Evolutionary conservation across 1,140 invertebrate genomes (phyloP), one percentile per base, ranked within the genome.

Genomic region (Ctenoplectra terminalis): DNA sequence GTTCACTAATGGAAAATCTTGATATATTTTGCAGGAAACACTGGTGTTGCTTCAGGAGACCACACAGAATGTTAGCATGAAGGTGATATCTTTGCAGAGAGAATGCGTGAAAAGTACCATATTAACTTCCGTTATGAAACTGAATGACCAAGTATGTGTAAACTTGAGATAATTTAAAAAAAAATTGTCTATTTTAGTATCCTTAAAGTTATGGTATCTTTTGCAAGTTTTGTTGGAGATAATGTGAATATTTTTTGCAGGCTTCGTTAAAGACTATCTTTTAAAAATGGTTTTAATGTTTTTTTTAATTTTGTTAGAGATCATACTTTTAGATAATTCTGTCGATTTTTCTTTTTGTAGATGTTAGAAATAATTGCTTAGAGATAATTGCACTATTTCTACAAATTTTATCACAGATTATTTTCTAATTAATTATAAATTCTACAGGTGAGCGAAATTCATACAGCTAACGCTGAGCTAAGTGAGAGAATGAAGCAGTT

Each of bases 11-110:
- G n/a, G 50, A 66, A 66, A 69, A 73, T 58, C 43, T 9, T 50
- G 7, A 43, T 11, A 29, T 71, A 5, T 72, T 76, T 76, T 90
- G 1, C 85, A 94, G 94, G 90, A 89, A 81, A 89, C 81, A n/a
- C 74, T 94, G 63, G 90, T 90, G 50, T 87, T 71, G 8, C 86
- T 94, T 52, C 90, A 92, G 84, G 93, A 94, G 40, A 89, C 87
- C 43, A 91, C 83, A 11, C 89, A 92, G 50, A 93, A 93, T 71
- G 89, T 94, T 26, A 94, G 90, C 73, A 90, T 90, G 72, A 91
- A 90, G 43, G 89, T 94, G 20, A 91, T 91, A 66, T 92, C 93
- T 7, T 79, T 94, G 34, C 86, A 93, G 70, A 89, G 84, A 8
- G 90, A 93, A n/a, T n/a, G 11, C 1, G 26, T 2, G 31, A 92